A percentile compares a stretch with the other conserved stretches of the same genome.
Conservation (phyloP, 2,113 vertebrate species). For the Atrichornis clamosus region DNA sequence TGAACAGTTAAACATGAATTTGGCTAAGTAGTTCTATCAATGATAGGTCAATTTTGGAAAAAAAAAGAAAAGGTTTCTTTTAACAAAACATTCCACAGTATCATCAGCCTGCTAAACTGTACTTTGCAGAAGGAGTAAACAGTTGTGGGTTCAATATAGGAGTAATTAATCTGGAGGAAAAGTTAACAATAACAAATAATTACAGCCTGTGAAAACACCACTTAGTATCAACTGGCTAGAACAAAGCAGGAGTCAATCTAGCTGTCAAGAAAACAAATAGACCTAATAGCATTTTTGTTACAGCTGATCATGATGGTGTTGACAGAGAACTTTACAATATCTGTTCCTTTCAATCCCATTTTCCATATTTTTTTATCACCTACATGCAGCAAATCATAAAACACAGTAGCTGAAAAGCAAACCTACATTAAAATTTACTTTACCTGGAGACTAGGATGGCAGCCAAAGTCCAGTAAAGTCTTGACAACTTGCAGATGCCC, state of each 20-base stretch:
- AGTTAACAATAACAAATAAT: neutral
- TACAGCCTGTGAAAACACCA: neutral
- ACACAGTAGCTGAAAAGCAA: neutral
- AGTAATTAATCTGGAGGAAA: neutral
- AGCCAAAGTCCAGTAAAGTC: slow-evolving; percentile 94
- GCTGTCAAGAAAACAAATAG: neutral
- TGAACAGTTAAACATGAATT: neutral
- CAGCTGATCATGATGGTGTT: neutral
- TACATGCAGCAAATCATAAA: neutral
- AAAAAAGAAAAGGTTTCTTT: neutral
- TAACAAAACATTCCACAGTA: neutral
- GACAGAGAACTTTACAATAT: neutral
- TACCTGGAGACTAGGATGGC: slow-evolving; percentile 98
- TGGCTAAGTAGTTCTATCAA: neutral
- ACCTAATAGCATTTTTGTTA: neutral
- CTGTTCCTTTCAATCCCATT: neutral
- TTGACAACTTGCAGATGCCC: slow-evolving; percentile 98
- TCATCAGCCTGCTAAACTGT: neutral
- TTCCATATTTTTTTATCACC: neutral
- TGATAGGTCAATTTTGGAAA: neutral
- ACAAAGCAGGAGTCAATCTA: neutral
- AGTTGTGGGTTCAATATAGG: accelerated
- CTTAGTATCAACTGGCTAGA: neutral
- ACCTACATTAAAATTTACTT: neutral
- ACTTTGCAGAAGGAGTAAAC: neutral